These are phyloP conservation scores for Patella depressa DNA, from an alignment of 2,888 invertebrate genomes.

Conservation along the genomic window DNA sequence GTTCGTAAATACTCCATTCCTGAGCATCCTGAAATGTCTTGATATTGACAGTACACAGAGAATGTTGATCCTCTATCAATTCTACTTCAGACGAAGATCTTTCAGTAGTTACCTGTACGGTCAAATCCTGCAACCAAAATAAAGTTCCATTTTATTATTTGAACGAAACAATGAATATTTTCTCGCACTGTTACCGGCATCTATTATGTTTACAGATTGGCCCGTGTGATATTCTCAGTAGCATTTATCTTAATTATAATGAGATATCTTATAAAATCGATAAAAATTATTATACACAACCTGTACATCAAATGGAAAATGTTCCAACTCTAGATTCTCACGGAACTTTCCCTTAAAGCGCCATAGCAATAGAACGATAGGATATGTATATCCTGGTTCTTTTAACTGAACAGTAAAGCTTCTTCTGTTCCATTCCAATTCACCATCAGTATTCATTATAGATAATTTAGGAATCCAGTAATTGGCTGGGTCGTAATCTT, in stretches of 20 bases:
- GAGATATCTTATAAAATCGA: too few species aligned
- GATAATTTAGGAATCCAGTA: conserved; percentile 56
- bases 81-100: conserved; percentile 48
- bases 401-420: conserved; percentile 44
- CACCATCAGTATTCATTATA: conserved; percentile 52
- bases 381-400: conserved; percentile 48
- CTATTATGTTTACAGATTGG: too few species aligned
- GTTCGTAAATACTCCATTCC: conserved; percentile 57
- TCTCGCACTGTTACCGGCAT: too few species aligned
- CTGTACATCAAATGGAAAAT: conserved; percentile 66
- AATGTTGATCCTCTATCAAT: conserved; percentile 49
- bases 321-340: conserved; percentile 56
- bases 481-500: conserved; percentile 33
- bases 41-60: conserved; percentile 53
- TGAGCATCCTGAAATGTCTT: conserved; percentile 53
- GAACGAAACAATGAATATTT: too few species aligned
- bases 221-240: too few species aligned
- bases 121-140: conserved; percentile 48
- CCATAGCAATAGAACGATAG: conserved; percentile 54
- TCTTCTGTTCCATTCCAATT: conserved; percentile 41
- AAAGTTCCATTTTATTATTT: neutral
- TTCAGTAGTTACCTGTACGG: conserved; percentile 52
- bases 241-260: too few species aligned
- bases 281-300: conserved; percentile 29
- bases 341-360: conserved; percentile 57